Conservation (phyloP, 2,113 vertebrate species). For the Neolamprologus sp. region DNA sequence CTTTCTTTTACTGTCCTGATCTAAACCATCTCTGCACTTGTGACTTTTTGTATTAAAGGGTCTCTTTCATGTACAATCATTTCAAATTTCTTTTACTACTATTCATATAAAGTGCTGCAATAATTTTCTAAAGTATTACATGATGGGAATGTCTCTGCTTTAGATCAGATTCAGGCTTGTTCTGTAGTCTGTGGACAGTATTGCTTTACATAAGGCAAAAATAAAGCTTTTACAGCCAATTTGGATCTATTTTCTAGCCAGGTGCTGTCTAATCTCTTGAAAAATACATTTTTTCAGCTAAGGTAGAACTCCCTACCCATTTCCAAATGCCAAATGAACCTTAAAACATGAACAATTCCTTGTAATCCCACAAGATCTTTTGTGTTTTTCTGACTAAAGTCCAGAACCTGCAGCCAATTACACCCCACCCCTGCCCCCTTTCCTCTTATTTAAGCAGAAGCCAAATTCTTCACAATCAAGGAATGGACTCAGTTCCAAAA, state of each 20-base stretch:
- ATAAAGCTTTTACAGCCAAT: not conserved
- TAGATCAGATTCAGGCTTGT: not conserved
- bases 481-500: constrained; percentile 20
- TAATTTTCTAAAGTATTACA: not conserved
- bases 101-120: not conserved
- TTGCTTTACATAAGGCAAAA: not conserved
- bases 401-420: constrained; percentile 54
- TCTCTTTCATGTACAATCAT: not conserved
- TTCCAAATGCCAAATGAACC: not conserved
- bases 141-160: not conserved
- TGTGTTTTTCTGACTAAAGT: not conserved
- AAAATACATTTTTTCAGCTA: not conserved
- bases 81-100: not conserved
- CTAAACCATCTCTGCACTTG: not conserved
- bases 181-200: not conserved
- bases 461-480: constrained; percentile 56
- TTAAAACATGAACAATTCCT: constrained; percentile 10
- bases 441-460: not conserved
- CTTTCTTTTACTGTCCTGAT: not conserved
- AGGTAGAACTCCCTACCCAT: not conserved
- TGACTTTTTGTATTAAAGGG: not conserved
- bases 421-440: not conserved
- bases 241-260: not conserved
- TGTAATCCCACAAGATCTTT: not conserved
- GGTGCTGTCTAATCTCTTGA: not conserved